Base-by-base conservation (phyloP, 2,113 vertebrate species). In the Gambusia holbrooki region DNA sequence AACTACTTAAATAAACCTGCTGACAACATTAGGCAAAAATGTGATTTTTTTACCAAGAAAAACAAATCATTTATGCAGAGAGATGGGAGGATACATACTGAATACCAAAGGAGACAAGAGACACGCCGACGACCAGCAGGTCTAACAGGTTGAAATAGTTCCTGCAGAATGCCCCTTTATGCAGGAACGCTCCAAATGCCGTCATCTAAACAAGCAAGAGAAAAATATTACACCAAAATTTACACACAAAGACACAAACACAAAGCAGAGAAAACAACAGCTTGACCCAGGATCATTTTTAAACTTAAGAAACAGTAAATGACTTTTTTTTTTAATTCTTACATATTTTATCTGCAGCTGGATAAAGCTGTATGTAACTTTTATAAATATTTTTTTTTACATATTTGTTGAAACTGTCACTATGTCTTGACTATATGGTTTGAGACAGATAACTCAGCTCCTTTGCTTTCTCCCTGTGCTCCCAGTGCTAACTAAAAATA, bases 61-160 rank as follows among this genome's bases (percentile, higher is more conserved):
- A 12, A 13, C 10, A 33, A n/a, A 42, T 42, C 12, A 42, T 42
- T 35, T 0, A 10, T 65, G 17, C 22, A 22, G 32, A 15, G 22
- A 33, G 62, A 51, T 25, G 22, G n/a, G 32, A 13, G 35, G 25
- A 69, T 92, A 97, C 98, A 87, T 94, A 99, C 98, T 99, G 96
- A 92, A 99, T 98, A 81, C 97, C 98, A 77, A 99, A 99, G 22
- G 98, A 99, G 58, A 99, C 96, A 87, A 99, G 94, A 77, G 98
- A 99, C 67, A 99, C 97, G 1, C 97, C 97, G 12, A 99, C 98
- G 7, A 99, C 98, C 91, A 99, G 95, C 93, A 99, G 95, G 87
- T 99, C 98, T 91, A 99, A 92, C 83, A 99, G 92, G 92, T 99
- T 99, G 90, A 99, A 99, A 91, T 98, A 99, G 93, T 97, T 99